phyloP scores from a whole-genome alignment of 2,113 vertebrate genomes.

The Numenius arquata region DNA sequence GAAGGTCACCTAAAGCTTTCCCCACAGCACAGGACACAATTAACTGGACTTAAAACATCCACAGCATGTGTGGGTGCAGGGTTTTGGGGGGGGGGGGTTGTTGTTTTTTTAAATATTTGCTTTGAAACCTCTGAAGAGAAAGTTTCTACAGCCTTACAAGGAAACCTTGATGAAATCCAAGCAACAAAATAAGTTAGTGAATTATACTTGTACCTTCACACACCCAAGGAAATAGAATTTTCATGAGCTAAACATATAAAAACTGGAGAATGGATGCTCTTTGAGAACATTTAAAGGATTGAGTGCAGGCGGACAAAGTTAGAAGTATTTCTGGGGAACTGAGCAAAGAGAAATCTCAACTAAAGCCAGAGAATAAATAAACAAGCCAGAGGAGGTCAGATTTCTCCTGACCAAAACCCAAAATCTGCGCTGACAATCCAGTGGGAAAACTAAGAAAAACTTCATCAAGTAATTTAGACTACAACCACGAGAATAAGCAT shows the following conservation, averaged over 20 bases:
- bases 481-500: background rate
- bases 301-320: background rate
- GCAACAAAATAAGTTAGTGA: background rate
- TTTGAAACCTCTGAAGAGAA: background rate
- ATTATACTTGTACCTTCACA: background rate
- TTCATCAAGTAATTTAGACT: too few species aligned
- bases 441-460: accelerated
- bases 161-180: background rate
- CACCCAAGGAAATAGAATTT: background rate
- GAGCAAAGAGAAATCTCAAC: background rate
- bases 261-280: background rate
- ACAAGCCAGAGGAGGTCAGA: background rate
- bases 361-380: background rate
- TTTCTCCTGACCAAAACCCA: background rate
- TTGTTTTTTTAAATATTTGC: background rate
- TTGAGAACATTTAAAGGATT: background rate
- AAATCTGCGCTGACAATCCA: background rate
- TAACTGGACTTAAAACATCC: background rate
- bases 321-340: background rate
- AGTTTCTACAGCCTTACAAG: background rate
- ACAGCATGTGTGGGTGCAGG: background rate
- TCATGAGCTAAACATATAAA: background rate
- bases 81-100: too few species aligned
- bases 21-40: background rate
- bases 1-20: background rate